Base-by-base conservation (phyloP, 2,113 vertebrate species). In the Ailurus styani region DNA sequence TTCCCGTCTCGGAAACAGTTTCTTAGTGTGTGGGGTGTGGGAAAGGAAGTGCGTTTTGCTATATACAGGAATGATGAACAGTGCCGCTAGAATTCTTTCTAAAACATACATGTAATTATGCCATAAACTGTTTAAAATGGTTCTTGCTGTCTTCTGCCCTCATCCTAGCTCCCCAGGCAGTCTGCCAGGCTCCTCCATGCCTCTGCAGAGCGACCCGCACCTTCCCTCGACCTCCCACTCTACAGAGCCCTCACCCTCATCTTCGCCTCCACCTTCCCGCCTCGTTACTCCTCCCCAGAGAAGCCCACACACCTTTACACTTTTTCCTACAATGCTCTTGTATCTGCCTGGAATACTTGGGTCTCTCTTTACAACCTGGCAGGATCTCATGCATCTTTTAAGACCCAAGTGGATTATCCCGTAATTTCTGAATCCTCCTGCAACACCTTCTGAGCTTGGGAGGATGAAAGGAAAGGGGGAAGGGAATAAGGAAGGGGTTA, bases 1-100 rank as follows among this genome's bases (percentile, higher is more conserved):
- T 93, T 94, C 75, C 82, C 86, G 29, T 52, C 87, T 87, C 93
- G 52, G n/a, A 93, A 93, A 78, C 23, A 17, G 40, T 70, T 95
- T 92, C 66, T 86, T 45, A 91, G 85, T 45, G 45, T 37, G 55
- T 73, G 52, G 68, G 42, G 34, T 75, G 68, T 73, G 52, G 72
- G 20, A 83, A 96, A 78, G 20, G 31, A 95, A 45, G 25, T 3
- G 34, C 1, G 6, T 31, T 94, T 93, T 73, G 34, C n/a, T 73
- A 15, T 70, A 87, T 8, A 60, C 42, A 52, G 21, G 52, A 96
- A 83, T 91, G 55, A 94, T 66, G 15, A 90, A 54, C 23, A 72
- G 21, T 52, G 42, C 47, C 62, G 15, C 25, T 47, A 42, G 42
- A 91, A 90, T 73, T 64, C 50, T 54, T 91, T 83, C 47, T 87